Conservation (phyloP, 1,140 invertebrate species). For the Temnothorax longispinosus region DNA sequence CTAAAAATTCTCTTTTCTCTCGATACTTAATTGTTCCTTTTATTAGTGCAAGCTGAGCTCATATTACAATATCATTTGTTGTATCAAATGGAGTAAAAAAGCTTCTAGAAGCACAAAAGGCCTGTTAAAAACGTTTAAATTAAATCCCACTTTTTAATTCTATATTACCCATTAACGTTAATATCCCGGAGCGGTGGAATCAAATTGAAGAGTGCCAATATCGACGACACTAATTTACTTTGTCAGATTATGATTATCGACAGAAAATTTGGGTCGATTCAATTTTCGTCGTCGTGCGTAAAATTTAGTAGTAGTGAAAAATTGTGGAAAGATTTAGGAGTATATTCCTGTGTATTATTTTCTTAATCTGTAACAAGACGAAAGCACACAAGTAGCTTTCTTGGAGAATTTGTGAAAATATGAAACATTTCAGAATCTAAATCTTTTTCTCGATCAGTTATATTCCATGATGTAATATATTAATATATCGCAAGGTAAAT, state of each 20-base stretch:
- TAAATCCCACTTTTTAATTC: conserved; percentile 31
- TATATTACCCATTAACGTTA: conserved; percentile 36
- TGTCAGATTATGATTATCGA: conserved; percentile 36
- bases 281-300: conserved; percentile 2
- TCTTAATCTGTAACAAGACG: neutral
- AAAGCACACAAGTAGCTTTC: neutral
- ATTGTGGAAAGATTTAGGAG: neutral
- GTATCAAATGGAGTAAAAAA: conserved; percentile 5
- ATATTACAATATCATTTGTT: conserved; percentile 15
- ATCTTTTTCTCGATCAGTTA: neutral
- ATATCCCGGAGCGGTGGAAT: neutral
- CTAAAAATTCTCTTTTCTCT: neutral
- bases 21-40: conserved; percentile 13
- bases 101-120: neutral
- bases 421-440: neutral
- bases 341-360: neutral
- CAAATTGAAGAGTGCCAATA: conserved; percentile 52
- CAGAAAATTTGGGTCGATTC: conserved; percentile 7
- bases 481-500: neutral
- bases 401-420: neutral
- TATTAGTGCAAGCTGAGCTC: neutral
- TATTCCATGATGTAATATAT: neutral
- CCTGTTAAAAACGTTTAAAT: conserved; percentile 9
- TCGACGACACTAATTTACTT: conserved; percentile 33
- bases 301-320: conserved; percentile 8